Evolutionary conservation across 2,888 invertebrate species (phyloP).

Genomic region (Endotricha flammealis): DNA sequence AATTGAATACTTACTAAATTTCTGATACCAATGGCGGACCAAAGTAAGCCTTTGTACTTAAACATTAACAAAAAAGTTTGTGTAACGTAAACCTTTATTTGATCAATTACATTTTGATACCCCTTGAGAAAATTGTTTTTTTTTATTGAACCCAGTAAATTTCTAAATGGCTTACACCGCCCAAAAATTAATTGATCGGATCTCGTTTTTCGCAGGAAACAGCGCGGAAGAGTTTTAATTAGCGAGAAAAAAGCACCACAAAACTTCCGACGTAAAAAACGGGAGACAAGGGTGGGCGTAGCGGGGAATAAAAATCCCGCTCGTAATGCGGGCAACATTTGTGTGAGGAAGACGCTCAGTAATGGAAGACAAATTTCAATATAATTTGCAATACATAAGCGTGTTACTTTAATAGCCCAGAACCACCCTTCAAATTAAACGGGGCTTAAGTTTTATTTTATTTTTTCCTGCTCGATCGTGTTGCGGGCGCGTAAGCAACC

Average conservation of each 20-base stretch:
- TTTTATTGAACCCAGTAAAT: slow-evolving; percentile 67
- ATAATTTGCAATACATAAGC: slow-evolving; percentile 80
- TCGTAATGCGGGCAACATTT: slow-evolving; percentile 78
- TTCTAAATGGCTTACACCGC: slow-evolving; percentile 68
- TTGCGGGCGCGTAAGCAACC: slow-evolving; percentile 50
- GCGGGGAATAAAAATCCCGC: slow-evolving; percentile 72
- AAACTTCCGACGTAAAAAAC: slow-evolving; percentile 74
- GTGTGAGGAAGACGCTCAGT: slow-evolving; percentile 77
- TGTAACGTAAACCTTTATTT: slow-evolving; percentile 46
- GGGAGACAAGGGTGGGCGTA: slow-evolving; percentile 75
- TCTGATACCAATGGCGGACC: slow-evolving; percentile 28
- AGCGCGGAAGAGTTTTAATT: slow-evolving; percentile 78
- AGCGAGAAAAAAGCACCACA: slow-evolving; percentile 74
- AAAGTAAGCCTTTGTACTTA: slow-evolving; percentile 24
- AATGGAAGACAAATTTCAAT: slow-evolving; percentile 80
- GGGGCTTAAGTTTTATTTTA: slow-evolving; percentile 79
- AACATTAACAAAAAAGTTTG: slow-evolving; percentile 27
- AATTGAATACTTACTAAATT: slow-evolving; percentile 32
- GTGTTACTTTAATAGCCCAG: slow-evolving; percentile 80
- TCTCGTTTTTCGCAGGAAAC: slow-evolving; percentile 75
- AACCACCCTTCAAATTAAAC: slow-evolving; percentile 80
- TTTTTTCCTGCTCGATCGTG: slow-evolving; percentile 71
- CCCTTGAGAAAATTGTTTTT: slow-evolving; percentile 55
- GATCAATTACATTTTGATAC: slow-evolving; percentile 66
- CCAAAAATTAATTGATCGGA: slow-evolving; percentile 77